Base-by-base conservation (phyloP, 2,888 invertebrate genomes). In the Danaus chrysippus region DNA sequence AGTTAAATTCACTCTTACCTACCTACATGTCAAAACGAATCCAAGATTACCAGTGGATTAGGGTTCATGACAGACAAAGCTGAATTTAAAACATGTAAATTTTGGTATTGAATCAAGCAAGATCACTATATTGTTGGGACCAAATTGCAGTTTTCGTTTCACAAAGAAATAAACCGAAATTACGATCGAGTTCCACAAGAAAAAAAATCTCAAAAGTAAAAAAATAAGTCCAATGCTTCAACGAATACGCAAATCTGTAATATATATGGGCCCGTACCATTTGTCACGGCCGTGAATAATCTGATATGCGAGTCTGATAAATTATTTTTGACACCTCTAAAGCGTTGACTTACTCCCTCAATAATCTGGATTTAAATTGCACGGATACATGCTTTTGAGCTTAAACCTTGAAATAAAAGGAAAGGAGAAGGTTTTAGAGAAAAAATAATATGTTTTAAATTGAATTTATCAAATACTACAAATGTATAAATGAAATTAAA, bases 251-350 rank as follows among this genome's bases (percentile, higher is more conserved):
- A 62, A 65, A 62, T 65, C 65, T 43, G 17, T 56, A 58, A 57
- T 46, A 62, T 56, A 57, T 62, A 60, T 58, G 46, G 59, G 44
- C 49, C 58, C 56, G 42, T 52, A 41, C 55, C 59, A 60, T 65
- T 65, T 64, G 64, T 64, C 65, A 65, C 44, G 55, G 19, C 52
- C 59, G 65, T 65, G 65, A 58, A 65, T 60, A 65, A 65, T 65
- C 65, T 49, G 65, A 44, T 17, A 49, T 56, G 57, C 17, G 13
- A 17, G 54, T 55, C 46, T 43, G 53, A 59, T 56, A 63, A 59
- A 63, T 63, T 58, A 55, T 58, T 34, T 60, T 58, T 60, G 63
- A 60, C 63, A 56, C 44, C 63, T 42, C 42, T 60, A 63, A 63
- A 59, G 59, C 63, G 52, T 59, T 60, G 60, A 59, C 59, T 63